Evolutionary conservation across 2,888 invertebrate species (phyloP), one percentile per base, ranked within the genome.

Genomic region (Caenorhabditis sp.): DNA sequence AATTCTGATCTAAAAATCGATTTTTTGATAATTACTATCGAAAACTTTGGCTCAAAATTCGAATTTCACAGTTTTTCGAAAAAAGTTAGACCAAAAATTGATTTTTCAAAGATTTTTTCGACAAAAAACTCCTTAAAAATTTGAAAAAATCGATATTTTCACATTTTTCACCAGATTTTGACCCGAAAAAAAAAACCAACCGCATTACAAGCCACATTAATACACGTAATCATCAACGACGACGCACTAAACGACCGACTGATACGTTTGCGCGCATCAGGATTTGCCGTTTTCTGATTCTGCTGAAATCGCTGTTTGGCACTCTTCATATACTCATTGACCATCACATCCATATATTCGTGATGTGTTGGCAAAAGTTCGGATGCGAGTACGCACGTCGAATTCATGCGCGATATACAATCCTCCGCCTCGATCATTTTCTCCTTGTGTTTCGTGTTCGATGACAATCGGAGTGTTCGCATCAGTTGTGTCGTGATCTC

Each of bases 341-440:
- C 79, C 79, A 86, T 84, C 63, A 78, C 71, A 51, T 83, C 81
- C 78, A 85, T 84, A 68, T 86, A 84, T 57, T 84, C 81, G 59
- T 86, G 87, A 27, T 82, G 68, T 17, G 81, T 78, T 23, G 83
- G 79, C 50, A 81, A 64, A 43, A 87, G 66, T 37, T 77, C 76
- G 1, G 86, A 85, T 2, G 83, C 84, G 24, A 87, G 68, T 17
- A 87, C 76, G 54, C 78, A 81, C 59, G 77, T 82, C 43, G 73
- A 66, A 23, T 83, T 77, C 66, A 87, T 61, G 26, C 83, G 76
- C 1, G 73, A 78, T 10, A 84, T 81, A 63, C 81, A 81, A 50
- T 77, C 66, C 66, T 72, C 76, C 24, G 79, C 76, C 43, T 74
- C 79, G 17, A 81, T 74, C 10, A 69, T 37, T 19, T 78, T 78